These are phyloP conservation scores for Physocephala rufipes DNA, from an alignment of 2,888 invertebrate species.

Conservation along the genomic window DNA sequence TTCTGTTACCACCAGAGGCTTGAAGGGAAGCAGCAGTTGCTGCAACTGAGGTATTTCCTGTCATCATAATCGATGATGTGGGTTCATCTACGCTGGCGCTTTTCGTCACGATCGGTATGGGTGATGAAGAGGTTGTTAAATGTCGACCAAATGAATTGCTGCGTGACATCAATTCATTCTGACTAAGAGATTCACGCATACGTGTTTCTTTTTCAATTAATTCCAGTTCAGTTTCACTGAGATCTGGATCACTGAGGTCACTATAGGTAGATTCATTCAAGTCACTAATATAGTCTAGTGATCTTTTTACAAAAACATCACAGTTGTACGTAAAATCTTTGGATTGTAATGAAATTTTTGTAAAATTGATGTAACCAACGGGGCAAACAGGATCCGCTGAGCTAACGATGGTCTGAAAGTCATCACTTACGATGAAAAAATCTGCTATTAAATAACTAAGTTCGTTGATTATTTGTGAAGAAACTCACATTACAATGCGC, in stretches of 20 bases:
- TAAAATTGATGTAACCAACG: slow-evolving; percentile 92
- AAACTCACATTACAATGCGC: slow-evolving; percentile 87
- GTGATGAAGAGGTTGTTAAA: slow-evolving; percentile 61
- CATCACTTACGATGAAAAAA: slow-evolving; percentile 71
- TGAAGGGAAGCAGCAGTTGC: slow-evolving; percentile 48
- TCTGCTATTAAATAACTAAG: not conserved
- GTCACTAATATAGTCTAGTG: slow-evolving; percentile 72
- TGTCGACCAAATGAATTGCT: slow-evolving; percentile 65
- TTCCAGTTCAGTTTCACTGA: slow-evolving; percentile 72
- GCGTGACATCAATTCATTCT: slow-evolving; percentile 64
- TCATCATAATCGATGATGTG: slow-evolving; percentile 51
- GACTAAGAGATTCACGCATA: slow-evolving; percentile 64
- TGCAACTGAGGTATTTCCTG: slow-evolving; percentile 48
- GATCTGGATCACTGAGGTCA: slow-evolving; percentile 73
- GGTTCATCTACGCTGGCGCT: slow-evolving; percentile 65
- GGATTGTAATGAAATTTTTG: slow-evolving; percentile 79
- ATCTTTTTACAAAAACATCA: slow-evolving; percentile 68
- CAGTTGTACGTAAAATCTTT: slow-evolving; percentile 66
- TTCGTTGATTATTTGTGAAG: not conserved
- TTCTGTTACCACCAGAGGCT: slow-evolving; percentile 44
- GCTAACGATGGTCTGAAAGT: slow-evolving; percentile 86
- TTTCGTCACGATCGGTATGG: slow-evolving; percentile 65
- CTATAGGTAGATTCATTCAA: slow-evolving; percentile 73
- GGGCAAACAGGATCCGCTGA: slow-evolving; percentile 93
- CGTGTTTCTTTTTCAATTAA: slow-evolving; percentile 69